A percentile compares a stretch with the other conserved stretches of the same genome.
phyloP scores from a whole-genome alignment of 2,113 vertebrate species.

The Motacilla tschutschensis region DNA sequence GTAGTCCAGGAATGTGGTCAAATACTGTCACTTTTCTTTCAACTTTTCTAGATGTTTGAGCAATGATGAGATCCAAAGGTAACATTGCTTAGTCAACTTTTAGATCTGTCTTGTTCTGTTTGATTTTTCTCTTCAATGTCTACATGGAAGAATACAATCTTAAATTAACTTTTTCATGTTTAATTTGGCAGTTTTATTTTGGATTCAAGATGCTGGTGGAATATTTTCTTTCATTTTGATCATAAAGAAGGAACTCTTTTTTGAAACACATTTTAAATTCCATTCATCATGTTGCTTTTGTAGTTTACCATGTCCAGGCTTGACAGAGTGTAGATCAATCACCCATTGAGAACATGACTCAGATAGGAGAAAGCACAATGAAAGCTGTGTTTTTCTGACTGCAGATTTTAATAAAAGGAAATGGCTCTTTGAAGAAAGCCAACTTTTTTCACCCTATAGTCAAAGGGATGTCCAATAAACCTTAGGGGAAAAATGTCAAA shows the following conservation, averaged over 20 bases:
- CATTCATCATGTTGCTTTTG: not conserved
- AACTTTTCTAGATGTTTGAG: not conserved
- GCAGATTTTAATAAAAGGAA: constrained; percentile 16
- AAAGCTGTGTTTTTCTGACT: constrained; percentile 6
- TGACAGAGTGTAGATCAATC: not conserved
- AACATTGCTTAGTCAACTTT: not conserved
- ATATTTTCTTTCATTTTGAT: not conserved
- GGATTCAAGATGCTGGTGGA: not conserved
- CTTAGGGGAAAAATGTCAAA: not conserved
- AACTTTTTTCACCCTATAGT: not conserved
- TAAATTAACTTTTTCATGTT: not conserved
- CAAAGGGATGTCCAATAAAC: not conserved
- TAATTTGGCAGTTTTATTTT: not conserved
- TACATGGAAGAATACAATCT: not conserved
- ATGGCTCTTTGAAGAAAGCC: not conserved
- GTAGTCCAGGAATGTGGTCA: not conserved
- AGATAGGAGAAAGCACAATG: not conserved
- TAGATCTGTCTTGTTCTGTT: not conserved
- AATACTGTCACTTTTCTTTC: not conserved
- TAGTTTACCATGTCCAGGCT: not conserved
- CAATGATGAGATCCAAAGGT: not conserved
- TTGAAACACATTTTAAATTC: not conserved
- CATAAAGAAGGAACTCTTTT: not conserved
- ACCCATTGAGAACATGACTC: not conserved
- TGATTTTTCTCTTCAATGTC: not conserved